phyloP scores from a whole-genome alignment of 64 coral and sea anemone species.

The Montipora sp. region DNA sequence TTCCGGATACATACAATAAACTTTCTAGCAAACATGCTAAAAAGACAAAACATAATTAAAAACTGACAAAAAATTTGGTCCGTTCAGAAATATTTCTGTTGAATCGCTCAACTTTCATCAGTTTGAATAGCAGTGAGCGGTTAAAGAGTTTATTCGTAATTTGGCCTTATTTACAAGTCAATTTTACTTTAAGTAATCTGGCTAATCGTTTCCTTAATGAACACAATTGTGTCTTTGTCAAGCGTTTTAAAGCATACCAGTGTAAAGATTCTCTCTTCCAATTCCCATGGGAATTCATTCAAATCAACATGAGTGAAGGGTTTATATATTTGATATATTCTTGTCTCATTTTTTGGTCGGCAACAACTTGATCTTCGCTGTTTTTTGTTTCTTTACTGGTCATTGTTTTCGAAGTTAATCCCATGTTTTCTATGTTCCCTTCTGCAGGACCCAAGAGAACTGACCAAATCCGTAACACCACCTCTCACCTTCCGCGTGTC shows the following conservation, averaged over 20 bases:
- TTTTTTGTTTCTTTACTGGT: background rate
- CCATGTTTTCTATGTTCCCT: background rate
- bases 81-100: too few relatives aligned
- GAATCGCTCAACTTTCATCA: too few relatives aligned
- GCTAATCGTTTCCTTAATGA: background rate
- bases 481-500: constrained; percentile 59
- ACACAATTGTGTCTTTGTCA: too few relatives aligned
- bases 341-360: too few relatives aligned
- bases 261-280: background rate
- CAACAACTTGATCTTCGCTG: too few relatives aligned
- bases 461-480: constrained; percentile 60
- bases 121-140: too few relatives aligned
- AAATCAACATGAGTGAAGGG: background rate
- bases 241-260: too few relatives aligned
- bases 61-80: too few relatives aligned
- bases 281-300: constrained; percentile 34
- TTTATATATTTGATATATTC: background rate
- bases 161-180: background rate
- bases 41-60: too few relatives aligned
- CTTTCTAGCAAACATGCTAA: too few relatives aligned
- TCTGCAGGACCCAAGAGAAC: constrained; percentile 43
- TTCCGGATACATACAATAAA: too few relatives aligned
- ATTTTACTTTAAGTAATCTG: background rate
- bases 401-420: background rate
- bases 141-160: background rate